Conservation (phyloP, 2,888 invertebrate species). For the Nemoura dubitans region DNA sequence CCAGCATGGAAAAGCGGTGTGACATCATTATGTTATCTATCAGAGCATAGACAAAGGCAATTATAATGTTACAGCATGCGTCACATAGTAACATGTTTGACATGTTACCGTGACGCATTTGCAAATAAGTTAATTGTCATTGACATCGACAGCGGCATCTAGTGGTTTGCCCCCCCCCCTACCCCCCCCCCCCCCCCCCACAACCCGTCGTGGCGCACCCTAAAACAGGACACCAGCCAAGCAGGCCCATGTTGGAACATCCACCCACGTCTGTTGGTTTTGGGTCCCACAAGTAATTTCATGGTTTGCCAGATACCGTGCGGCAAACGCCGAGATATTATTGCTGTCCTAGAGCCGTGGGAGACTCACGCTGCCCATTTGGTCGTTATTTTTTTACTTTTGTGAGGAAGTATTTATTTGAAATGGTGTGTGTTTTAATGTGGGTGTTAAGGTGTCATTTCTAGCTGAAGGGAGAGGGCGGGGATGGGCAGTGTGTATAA, state of each 20-base stretch:
- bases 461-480: no score
- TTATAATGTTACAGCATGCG: background rate
- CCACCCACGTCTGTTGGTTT: background rate
- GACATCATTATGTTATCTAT: background rate
- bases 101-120: background rate
- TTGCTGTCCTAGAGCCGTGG: no score
- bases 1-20: background rate
- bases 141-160: background rate
- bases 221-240: no score
- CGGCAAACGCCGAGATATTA: no score
- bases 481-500: no score
- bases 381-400: no score
- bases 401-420: no score
- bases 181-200: background rate
- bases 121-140: slow-evolving; percentile 12
- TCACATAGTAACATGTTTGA: background rate
- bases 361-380: no score
- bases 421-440: no score
- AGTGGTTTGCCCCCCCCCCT: background rate
- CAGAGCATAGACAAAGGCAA: background rate
- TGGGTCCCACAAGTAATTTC: slow-evolving; percentile 5
- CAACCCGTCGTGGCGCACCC: background rate
- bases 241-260: background rate
- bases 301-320: background rate
- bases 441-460: no score